Evolutionary conservation across 2,113 vertebrate species (phyloP).

Genomic region (Alexandromys fortis): DNA sequence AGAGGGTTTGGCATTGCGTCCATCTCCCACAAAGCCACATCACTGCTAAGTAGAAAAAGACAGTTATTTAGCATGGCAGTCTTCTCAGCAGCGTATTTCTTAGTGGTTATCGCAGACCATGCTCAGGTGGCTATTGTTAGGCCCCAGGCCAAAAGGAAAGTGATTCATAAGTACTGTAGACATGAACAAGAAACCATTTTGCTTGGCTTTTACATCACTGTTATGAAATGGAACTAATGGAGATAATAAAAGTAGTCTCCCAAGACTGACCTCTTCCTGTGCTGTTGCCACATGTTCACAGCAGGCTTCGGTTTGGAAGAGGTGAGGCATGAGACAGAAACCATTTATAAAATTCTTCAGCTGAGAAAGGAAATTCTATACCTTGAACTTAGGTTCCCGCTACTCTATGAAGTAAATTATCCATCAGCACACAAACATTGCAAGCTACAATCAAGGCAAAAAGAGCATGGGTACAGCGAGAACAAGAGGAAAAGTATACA

Average conservation of each 20-base stretch:
- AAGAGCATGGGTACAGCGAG: neutral
- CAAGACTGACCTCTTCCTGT: neutral
- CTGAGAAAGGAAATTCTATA: slow-evolving; percentile 12
- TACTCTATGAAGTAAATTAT: neutral
- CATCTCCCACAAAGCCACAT: slow-evolving; percentile 40
- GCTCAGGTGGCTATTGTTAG: neutral
- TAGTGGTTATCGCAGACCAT: neutral
- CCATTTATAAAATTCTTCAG: neutral
- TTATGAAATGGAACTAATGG: slow-evolving; percentile 47
- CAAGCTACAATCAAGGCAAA: slow-evolving; percentile 44
- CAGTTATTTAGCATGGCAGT: slow-evolving; percentile 27
- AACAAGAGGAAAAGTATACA: neutral
- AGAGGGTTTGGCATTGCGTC: slow-evolving; percentile 14
- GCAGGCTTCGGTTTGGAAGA: neutral
- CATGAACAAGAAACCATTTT: slow-evolving; percentile 57
- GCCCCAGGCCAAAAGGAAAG: slow-evolving; percentile 20
- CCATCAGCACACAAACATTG: neutral
- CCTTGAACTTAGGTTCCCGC: neutral
- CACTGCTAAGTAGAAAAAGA: slow-evolving; percentile 60
- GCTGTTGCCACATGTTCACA: slow-evolving; percentile 16
- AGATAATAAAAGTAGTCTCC: neutral
- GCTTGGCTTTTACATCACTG: slow-evolving; percentile 44
- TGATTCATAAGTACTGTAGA: slow-evolving; percentile 41
- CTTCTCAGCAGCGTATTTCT: slow-evolving; percentile 45
- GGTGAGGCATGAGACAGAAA: neutral